Base-by-base conservation (phyloP, 1,140 invertebrate genomes). In the Achroia grisella region DNA sequence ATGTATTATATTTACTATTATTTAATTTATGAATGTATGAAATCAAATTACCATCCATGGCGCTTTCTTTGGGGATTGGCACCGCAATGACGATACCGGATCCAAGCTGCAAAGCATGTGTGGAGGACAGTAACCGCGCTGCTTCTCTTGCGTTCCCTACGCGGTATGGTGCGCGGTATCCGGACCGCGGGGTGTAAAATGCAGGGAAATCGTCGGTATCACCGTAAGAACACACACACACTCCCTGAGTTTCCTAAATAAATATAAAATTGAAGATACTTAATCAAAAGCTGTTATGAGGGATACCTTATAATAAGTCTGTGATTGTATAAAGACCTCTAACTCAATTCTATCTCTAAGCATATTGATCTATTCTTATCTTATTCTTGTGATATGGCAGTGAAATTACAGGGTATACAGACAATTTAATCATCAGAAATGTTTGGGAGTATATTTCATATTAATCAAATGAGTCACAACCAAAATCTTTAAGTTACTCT, bases 81-180 rank as follows among this genome's bases (percentile, higher is more conserved):
- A 98, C 97, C 4, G 94, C 97, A 44, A 99, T 88, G 4, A 99
- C 85, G 32, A 97, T 89, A 0, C 97, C 98, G 36, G 92, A 94
- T 29, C 89, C 62, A 2, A 98, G 71, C 8, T 87, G 70, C 6
- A 97, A 67, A n/a, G 87, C 56, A 4, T 70, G 69, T 29, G 91
- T 85, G 4, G 84, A 64, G 29, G 87, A 81, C 35, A 98, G 86
- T 12, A 98, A 71, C 35, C 79, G 48, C 2, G 96, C 95, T 0
- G 95, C 95, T 42, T 94, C 88, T n/a, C 52, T 14, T 0, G 90
- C 72, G 40, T 82, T 77, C 0, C 74, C 39, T 0, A 95, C 87
- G 66, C 88, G 88, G 62, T 93, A 92, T 0, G 95, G 95, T 4
- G 94, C 89, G 48, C 86, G 66, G 71, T 88, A 87, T 12, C 92